Evolutionary conservation across 2,113 vertebrate genomes (phyloP), one percentile per base, ranked within the genome.

Genomic region (Oxyruncus cristatus): DNA sequence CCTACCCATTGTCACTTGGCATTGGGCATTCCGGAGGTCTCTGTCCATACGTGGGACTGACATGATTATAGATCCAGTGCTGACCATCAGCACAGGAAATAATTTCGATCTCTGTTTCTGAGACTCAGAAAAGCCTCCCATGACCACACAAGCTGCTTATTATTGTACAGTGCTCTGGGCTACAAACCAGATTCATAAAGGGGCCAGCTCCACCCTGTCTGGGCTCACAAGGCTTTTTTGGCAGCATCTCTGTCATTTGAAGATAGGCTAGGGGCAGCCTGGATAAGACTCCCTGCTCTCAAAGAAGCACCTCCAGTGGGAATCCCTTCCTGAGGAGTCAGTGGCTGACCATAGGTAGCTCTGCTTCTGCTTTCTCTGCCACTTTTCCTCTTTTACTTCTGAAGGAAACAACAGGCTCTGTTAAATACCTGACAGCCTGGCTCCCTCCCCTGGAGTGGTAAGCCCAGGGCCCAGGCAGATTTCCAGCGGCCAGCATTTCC

Each of bases 171-270:
- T 24, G 75, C 90, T 89, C 83, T 79, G 88, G 86, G 88, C 93
- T 50, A 89, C 83, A 91, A 93, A 96, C 79, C 83, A 96, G 96
- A 92, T 92, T 91, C 89, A 93, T 94, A 87, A 95, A 85, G 88
- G 81, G 68, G 77, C 77, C 89, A 93, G 59, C 92, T 92, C 93
- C 95, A 92, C 96, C 89, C 89, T 81, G 91, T 96, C 96, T 93
- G 89, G 90, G 56, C 88, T 95, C 70, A 90, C 42, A 95, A 55
- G 85, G 75, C 89, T 70, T 77, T 89, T 46, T 53, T 94, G 89
- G 82, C 87, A 93, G n/a, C 63, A 41, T 47, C 33, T 84, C 77
- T 78, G 79, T 37, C 63, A 24, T 62, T 46, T 85, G 61, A 53
- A 88, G 89, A 74, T 82, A 70, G 74, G n/a, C 28, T 83, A 46